Evolutionary conservation across 2,888 invertebrate species (phyloP).

Genomic region (Epinotia nisella): DNA sequence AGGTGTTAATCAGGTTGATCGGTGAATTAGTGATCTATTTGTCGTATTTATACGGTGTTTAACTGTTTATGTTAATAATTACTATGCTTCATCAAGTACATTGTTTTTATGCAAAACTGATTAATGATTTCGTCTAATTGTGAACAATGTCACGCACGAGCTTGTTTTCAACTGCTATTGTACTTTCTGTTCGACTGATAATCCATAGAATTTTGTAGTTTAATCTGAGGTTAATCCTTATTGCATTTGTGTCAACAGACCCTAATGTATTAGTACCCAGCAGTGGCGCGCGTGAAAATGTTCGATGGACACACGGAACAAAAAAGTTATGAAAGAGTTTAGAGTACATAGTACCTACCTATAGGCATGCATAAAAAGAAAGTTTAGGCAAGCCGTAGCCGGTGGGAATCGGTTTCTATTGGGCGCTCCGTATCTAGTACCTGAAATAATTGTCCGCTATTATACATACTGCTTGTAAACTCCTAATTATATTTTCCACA

Average conservation of each 20-base stretch:
- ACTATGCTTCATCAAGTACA: neutral
- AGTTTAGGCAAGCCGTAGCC: no score
- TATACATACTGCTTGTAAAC: neutral
- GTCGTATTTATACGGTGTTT: neutral
- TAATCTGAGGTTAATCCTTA: neutral
- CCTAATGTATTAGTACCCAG: no score
- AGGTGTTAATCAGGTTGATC: constrained; percentile 16
- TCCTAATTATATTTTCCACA: neutral
- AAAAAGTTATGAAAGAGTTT: no score
- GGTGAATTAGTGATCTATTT: constrained; percentile 1
- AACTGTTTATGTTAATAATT: neutral
- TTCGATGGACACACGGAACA: no score
- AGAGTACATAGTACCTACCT: no score
- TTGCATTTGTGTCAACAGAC: neutral
- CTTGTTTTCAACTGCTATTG: neutral
- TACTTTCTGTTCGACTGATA: neutral
- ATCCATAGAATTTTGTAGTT: neutral
- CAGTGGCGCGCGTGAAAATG: no score
- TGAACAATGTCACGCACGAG: neutral
- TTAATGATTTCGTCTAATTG: neutral
- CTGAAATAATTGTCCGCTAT: neutral
- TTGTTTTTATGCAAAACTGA: neutral
- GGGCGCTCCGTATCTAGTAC: no score
- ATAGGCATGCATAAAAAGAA: no score
- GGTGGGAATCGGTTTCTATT: no score